Evolutionary conservation across 2,797 vertebrate genomes (phyloP), one percentile per base, ranked within the genome.

Genomic region (Mionectes olivaceus): DNA sequence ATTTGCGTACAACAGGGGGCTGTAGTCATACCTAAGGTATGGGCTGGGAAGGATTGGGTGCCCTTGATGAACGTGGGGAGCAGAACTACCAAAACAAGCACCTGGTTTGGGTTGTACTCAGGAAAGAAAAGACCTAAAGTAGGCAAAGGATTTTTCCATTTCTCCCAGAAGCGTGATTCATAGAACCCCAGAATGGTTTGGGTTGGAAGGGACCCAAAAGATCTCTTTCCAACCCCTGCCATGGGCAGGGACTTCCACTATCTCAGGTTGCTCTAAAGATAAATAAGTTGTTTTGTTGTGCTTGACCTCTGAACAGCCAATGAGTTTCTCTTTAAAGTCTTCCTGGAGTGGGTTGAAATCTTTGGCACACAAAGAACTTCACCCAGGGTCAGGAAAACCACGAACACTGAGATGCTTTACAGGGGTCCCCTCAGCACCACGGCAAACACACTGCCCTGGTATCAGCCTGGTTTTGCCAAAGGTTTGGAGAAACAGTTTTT

Each of bases 21-120:
- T 57, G 59, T 3, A 24, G 18, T 2, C 24, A 19, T 16, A 60
- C 2, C 24, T 0, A 0, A 56, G 21, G 7, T 56, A 17, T 16
- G 25, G 27, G 24, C 14, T 79, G 46, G 70, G 39, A 69, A 82
- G 64, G 46, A n/a, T 0, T 30, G 17, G 43, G 19, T 53, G 15
- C 15, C 61, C 50, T 18, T 55, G 47, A 61, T 35, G 46, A 87
- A 84, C 3, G 4, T 1, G 2, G 12, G 75, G 50, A 92, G 30
- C 5, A 84, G 43, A 80, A 37, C 19, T 9, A 59, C 47, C 43
- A 28, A 43, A 70, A 57, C 7, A 28, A 83, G 17, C 16, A 15
- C 13, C 30, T 1, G 2, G 2, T 73, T 24, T 47, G 19, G 35
- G 12, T 27, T 2, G 0, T 37, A 23, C 33, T 85, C 25, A 24